Evolutionary conservation across 2,888 invertebrate genomes (phyloP), one percentile per base, ranked within the genome.

Genomic region (Beris chalybata): DNA sequence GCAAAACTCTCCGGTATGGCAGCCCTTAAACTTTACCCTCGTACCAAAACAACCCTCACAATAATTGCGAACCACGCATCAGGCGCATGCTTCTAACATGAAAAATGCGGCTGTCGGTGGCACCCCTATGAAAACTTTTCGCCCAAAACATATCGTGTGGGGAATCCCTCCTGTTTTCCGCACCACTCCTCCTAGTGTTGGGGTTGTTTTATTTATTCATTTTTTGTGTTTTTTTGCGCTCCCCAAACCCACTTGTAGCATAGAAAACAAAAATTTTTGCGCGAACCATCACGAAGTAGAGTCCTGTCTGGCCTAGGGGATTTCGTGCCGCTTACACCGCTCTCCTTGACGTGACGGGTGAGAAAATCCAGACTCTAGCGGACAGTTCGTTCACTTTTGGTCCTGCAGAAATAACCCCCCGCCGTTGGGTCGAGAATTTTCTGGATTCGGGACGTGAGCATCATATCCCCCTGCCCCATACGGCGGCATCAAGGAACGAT

Each of bases 41-140:
- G 38, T 4, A 9, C 38, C 9, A 38, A 38, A 38, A 38, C 38
- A 38, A 38, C 38, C 38, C 38, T 38, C 38, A 38, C 9, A 38
- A 9, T 38, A 38, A 22, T 22, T 22, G 22, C 9, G 9, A 32
- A 38, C 7, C 3, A 38, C 38, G 38, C 22, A 22, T 38, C 38
- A 5, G 5, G 61, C 61, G 61, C 61, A 50, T 50, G 61, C 43
- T 50, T 29, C 12, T 13, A 52, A 50, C n/a, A 61, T 43, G 52
- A 61, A 61, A 50, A 61, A 61, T 61, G 61, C 61, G 61, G 61
- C 50, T 52, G 61, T 52, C 61, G 61, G 50, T 61, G 43, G 50
- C 22, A 22, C 61, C 61, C 61, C 61, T 50, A 52, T 38, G 38
- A 38, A 38, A 9, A 43, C 50, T 38, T 61, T 45, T 43, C 52